Percentiles rank a stretch among this genome's conserved stretches.
Conservation (phyloP, 1,140 invertebrate genomes). For the Bicyclus anynana region DNA sequence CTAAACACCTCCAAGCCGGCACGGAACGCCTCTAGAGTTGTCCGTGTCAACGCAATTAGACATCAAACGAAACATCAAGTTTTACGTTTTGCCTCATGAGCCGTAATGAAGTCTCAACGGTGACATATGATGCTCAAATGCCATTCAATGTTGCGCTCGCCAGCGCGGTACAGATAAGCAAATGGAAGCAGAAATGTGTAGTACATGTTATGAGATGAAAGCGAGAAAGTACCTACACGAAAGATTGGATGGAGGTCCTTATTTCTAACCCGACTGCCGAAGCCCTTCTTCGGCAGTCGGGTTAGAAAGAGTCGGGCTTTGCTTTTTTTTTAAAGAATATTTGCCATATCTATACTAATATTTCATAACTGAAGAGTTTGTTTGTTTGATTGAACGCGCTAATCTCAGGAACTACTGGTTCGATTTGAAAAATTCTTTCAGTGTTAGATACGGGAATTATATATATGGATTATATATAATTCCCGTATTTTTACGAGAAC, state of each 20-base stretch:
- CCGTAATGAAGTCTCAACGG: slow-evolving; percentile 16
- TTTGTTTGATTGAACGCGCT: no score
- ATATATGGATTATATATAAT: no score
- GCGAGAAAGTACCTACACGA: not conserved
- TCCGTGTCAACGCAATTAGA: slow-evolving; percentile 19
- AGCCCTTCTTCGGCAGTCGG: no score
- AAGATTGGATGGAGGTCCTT: not conserved
- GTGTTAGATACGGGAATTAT: no score
- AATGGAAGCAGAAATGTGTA: slow-evolving; percentile 16
- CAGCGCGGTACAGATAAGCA: slow-evolving; percentile 28
- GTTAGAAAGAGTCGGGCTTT: no score
- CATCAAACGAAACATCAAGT: slow-evolving; percentile 20
- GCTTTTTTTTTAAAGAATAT: no score
- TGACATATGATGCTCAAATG: slow-evolving; percentile 23
- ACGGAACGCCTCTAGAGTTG: slow-evolving; percentile 2
- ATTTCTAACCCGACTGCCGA: no score
- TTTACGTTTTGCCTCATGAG: slow-evolving; percentile 12
- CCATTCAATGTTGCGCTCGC: slow-evolving; percentile 22
- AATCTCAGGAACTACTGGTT: no score
- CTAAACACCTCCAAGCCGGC: slow-evolving; percentile 1
- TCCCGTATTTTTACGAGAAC: no score
- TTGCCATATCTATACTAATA: no score
- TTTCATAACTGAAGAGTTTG: no score
- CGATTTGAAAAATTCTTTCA: no score
- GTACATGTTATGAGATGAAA: not conserved